Conservation (phyloP, 2,797 vertebrate species). For the Serranus cabrilla region DNA sequence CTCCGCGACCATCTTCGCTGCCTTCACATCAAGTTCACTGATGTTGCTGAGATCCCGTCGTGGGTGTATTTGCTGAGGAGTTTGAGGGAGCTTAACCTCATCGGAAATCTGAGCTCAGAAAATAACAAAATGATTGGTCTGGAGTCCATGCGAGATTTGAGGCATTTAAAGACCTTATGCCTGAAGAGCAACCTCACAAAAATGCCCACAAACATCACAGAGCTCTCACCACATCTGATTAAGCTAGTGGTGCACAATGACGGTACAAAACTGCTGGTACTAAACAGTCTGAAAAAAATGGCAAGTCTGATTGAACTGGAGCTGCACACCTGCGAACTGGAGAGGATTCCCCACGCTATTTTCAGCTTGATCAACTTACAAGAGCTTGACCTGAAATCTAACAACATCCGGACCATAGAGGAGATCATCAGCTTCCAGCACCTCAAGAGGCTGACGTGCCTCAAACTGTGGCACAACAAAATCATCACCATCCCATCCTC, state of each 20-base stretch:
- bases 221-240: constrained; percentile 94
- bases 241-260: constrained; percentile 96
- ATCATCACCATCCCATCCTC: constrained; percentile 95
- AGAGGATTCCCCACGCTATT: constrained; percentile 96
- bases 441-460: constrained; percentile 95
- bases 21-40: constrained; percentile 98
- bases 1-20: constrained; percentile 95
- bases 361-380: constrained; percentile 97
- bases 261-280: constrained; percentile 94
- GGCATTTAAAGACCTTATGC: constrained; percentile 92
- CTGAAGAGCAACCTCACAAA: constrained; percentile 98
- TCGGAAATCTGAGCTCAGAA: constrained; percentile 96
- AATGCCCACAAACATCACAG: constrained; percentile 96
- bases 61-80: constrained; percentile 98
- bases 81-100: constrained; percentile 93
- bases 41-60: constrained; percentile 94
- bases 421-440: constrained; percentile 99
- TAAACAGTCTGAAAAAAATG: constrained; percentile 99
- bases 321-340: constrained; percentile 95
- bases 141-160: constrained; percentile 95
- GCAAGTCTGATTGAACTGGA: constrained; percentile 93
- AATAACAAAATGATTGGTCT: constrained; percentile 99
- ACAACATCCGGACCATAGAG: constrained; percentile 96
- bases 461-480: constrained; percentile 99
- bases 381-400: constrained; percentile 96